Conservation (phyloP, 2,888 invertebrate species). For the Deilephila porcellus region DNA sequence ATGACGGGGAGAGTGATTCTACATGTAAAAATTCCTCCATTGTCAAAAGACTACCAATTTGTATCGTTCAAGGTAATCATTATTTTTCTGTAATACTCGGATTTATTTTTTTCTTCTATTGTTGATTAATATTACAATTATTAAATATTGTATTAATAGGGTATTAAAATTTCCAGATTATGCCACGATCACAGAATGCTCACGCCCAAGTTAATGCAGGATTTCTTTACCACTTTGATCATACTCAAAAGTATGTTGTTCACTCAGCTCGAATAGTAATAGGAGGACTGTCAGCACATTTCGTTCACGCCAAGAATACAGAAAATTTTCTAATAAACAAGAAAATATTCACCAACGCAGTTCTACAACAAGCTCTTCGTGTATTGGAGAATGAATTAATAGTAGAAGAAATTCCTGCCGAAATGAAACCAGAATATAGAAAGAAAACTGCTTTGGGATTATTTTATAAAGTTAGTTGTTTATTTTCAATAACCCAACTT, state of each 20-base stretch:
- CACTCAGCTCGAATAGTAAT: slow-evolving; percentile 85
- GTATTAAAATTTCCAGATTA: slow-evolving; percentile 79
- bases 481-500: slow-evolving; percentile 27
- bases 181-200: slow-evolving; percentile 89
- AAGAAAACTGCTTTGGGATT: slow-evolving; percentile 85
- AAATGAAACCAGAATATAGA: slow-evolving; percentile 85
- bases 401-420: slow-evolving; percentile 75
- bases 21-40: slow-evolving; percentile 63
- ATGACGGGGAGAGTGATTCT: slow-evolving; percentile 64
- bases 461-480: slow-evolving; percentile 86
- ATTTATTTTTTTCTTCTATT: not conserved
- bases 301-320: slow-evolving; percentile 85
- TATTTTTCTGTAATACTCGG: not conserved
- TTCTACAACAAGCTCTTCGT: slow-evolving; percentile 80
- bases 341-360: slow-evolving; percentile 73
- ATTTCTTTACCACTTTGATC: slow-evolving; percentile 86
- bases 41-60: slow-evolving; percentile 54
- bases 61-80: slow-evolving; percentile 62
- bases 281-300: slow-evolving; percentile 82
- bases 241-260: slow-evolving; percentile 51
- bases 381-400: slow-evolving; percentile 82
- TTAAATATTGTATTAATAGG: too few relatives aligned
- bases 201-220: slow-evolving; percentile 91
- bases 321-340: slow-evolving; percentile 75
- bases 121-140: not conserved